phyloP scores from a whole-genome alignment of 2,113 vertebrate species.

The Ranitomeya variabilis region DNA sequence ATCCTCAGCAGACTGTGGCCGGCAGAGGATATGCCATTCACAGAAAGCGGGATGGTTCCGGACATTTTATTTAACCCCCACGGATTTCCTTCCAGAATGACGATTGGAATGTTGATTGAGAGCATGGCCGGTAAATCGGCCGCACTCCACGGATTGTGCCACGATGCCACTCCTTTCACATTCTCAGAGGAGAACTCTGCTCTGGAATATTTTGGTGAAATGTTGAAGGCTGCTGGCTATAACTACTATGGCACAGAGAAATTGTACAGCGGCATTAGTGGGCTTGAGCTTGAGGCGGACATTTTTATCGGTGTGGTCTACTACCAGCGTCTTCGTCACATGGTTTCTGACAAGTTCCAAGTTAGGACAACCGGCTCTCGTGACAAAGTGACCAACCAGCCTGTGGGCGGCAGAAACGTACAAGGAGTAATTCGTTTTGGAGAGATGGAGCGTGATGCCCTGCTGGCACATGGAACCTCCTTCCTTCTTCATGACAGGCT shows the following conservation, averaged over 20 bases:
- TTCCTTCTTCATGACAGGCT: conserved; percentile 96
- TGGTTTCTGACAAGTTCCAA: conserved; percentile 99
- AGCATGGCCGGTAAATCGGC: conserved; percentile 98
- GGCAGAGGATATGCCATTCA: conserved; percentile 94
- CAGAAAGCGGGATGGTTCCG: conserved; percentile 91
- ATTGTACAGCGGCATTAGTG: conserved; percentile 92
- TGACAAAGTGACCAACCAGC: conserved; percentile 94
- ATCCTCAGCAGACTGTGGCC: conserved; percentile 96
- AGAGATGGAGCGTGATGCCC: conserved; percentile 95
- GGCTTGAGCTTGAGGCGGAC: conserved; percentile 89
- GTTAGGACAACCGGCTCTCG: conserved; percentile 92
- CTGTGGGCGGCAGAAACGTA: conserved; percentile 88
- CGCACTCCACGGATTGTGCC: conserved; percentile 86
- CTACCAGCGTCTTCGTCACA: conserved; percentile 95
- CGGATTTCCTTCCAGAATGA: conserved; percentile 97
- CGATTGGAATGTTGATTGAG: conserved; percentile 97
- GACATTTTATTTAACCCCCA: conserved; percentile 98
- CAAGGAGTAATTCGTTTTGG: conserved; percentile 97
- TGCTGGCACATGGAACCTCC: conserved; percentile 91
- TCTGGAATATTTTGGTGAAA: conserved; percentile 85
- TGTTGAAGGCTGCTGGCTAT: conserved; percentile 85
- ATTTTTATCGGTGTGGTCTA: conserved; percentile 97
- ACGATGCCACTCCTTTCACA: conserved; percentile 93
- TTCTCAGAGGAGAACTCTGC: conserved; percentile 90
- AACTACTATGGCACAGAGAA: conserved; percentile 93